These are phyloP conservation scores for Zaprionus lachaisei DNA, from an alignment of 1,140 invertebrate species.

Conservation along the genomic window DNA sequence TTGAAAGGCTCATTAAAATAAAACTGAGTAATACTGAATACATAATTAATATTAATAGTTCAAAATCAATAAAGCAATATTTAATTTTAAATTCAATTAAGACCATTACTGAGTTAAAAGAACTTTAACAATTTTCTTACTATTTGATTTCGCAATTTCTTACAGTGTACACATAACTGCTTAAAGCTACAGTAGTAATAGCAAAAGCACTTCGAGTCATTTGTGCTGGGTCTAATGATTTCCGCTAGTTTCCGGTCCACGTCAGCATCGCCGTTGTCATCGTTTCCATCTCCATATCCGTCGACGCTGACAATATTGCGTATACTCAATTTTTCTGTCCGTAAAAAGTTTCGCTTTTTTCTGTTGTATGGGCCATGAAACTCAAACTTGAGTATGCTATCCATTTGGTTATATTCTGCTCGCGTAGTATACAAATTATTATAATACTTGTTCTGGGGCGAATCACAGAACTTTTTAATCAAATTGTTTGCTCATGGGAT, in stretches of 20 bases:
- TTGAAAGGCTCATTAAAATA: neutral
- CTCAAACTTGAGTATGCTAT: constrained; percentile 27
- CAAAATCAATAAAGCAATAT: neutral
- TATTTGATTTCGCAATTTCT: no score
- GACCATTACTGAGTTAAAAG: neutral
- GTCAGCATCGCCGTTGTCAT: constrained; percentile 57
- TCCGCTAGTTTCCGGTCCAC: constrained; percentile 77
- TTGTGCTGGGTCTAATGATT: constrained; percentile 81
- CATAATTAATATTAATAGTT: neutral
- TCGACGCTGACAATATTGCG: constrained; percentile 34
- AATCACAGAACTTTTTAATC: constrained; percentile 43
- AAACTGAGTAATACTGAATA: neutral
- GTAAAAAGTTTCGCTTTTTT: constrained; percentile 55
- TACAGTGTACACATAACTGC: constrained; percentile 44
- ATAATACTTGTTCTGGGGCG: constrained; percentile 34
- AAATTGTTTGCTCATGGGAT: constrained; percentile 68
- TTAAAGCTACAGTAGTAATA: constrained; percentile 56
- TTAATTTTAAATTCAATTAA: neutral
- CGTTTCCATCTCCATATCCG: constrained; percentile 34
- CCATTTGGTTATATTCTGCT: constrained; percentile 34
- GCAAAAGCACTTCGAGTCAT: constrained; percentile 70
- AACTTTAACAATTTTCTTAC: no score
- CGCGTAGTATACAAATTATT: constrained; percentile 57
- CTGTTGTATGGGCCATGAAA: constrained; percentile 47
- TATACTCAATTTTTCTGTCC: constrained; percentile 35